Base-by-base conservation (phyloP, 2,888 invertebrate genomes). In the Drosophila paramelanica region DNA sequence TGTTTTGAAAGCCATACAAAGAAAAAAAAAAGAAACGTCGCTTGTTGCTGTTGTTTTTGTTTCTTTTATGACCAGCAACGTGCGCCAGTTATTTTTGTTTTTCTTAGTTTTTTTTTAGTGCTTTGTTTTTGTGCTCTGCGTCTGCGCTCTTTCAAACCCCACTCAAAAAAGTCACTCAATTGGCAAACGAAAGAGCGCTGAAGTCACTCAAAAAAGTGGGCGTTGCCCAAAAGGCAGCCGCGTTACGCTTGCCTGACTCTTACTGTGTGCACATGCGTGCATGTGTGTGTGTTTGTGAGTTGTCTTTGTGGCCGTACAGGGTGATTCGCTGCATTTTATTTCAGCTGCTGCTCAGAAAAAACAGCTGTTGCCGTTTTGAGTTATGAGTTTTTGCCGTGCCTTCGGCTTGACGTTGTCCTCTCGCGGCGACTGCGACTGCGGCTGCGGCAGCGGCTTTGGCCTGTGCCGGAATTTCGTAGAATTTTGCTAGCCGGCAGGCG, bases 1-100 rank as follows among this genome's bases (percentile, higher is more conserved):
- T 89, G 89, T 89, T 85, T 85, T 89, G 83, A 88, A 76, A 83
- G 71, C 75, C 71, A 72, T 77, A 70, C 79, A 20, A 20, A 1
- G 3, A 73, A 85, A 74, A 62, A 46, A 71, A 82, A 73, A 85
- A 67, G 62, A 46, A 59, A 55, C 56, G 65, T 73, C 75, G 80
- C 81, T 74, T 78, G 64, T 71, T 73, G 76, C 50, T 58, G 66
- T 59, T 70, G 27, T 43, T 47, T 43, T 57, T 62, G 33, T 52
- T 69, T 65, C 69, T 73, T 79, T 79, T 73, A 73, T 84, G 72
- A 45, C 73, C 68, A 68, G 59, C 78, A 78, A 65, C 62, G 79
- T 77, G 81, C 81, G 77, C 73, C 66, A 68, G 60, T 70, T 62
- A 46, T 65, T 56, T 61, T 50, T 56, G 46, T 52, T 64, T 52